Conservation (phyloP, 2,888 invertebrate species). For the Minunthozetes semirufus region DNA sequence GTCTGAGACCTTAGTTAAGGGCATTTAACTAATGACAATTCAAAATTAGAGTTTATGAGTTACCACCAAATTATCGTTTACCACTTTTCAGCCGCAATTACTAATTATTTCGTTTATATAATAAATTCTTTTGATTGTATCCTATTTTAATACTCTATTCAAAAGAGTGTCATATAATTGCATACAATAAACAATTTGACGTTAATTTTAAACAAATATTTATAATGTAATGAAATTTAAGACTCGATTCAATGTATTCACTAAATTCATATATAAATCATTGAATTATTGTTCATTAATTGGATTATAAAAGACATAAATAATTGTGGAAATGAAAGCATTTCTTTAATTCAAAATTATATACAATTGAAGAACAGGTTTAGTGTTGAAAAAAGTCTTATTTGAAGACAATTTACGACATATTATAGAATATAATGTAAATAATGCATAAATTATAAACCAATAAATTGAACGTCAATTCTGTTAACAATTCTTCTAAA, state of each 20-base stretch:
- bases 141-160: no score
- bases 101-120: not conserved
- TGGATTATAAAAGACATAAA: not conserved
- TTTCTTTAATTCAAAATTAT: not conserved
- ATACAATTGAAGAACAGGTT: not conserved
- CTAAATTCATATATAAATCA: not conserved
- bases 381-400: not conserved
- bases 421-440: not conserved
- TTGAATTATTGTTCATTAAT: no score
- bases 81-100: no score
- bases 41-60: no score
- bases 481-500: not conserved
- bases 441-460: constrained; percentile 2
- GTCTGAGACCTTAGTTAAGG: no score
- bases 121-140: not conserved
- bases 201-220: constrained; percentile 4
- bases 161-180: not conserved
- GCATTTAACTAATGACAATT: no score
- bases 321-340: not conserved
- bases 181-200: not conserved
- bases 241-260: not conserved
- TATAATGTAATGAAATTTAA: not conserved
- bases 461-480: constrained; percentile 23
- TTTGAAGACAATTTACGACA: not conserved
- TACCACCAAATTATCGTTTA: no score